Evolutionary conservation across 2,113 vertebrate species (phyloP), one percentile per base, ranked within the genome.

Genomic region (Dolichallabes microphthalmus): DNA sequence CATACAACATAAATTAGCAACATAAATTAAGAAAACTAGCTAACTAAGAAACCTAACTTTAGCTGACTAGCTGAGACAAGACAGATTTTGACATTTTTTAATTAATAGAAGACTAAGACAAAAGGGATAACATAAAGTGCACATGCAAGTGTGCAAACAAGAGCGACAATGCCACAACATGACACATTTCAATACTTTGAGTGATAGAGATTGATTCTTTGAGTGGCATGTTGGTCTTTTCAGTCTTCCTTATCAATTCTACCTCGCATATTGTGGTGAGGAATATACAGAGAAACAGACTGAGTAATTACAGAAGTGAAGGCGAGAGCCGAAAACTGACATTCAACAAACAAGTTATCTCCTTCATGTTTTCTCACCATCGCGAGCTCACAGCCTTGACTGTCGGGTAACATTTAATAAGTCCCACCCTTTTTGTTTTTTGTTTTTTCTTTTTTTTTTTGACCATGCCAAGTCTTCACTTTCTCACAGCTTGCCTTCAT

Each of bases 371-470:
- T 88, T 71, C 66, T 52, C 50, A 22, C 4, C 61, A 45, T 25
- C 30, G 45, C 32, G 45, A 68, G 53, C 69, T 76, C 75, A 71
- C 52, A 32, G 79, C 39, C 50, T 66, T 92, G 91, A 92, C 91
- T 91, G 92, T 88, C 93, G 94, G 90, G 85, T 93, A 94, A 91
- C 91, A 92, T 94, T 93, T 92, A 75, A 19, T 91, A 92, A 90
- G 60, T 52, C 17, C 71, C 69, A 75, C 7, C 87, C 50, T 80
- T 57, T 89, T 83, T 80, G 61, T 89, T 30, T 89, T 30, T 15
- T 20, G 8, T 1, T 4, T 25, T 25, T 92, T 87, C 6, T 2
- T 9, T 64, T 30, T 68, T 30, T 68, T 1, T 39, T 39, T 20
- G 3, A 87, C 88, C 78, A 79, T 86, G 74, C 89, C 82, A 87